Evolutionary conservation across 1,140 invertebrate genomes (phyloP), one percentile per base, ranked within the genome.

Genomic region (Papilio machaon): DNA sequence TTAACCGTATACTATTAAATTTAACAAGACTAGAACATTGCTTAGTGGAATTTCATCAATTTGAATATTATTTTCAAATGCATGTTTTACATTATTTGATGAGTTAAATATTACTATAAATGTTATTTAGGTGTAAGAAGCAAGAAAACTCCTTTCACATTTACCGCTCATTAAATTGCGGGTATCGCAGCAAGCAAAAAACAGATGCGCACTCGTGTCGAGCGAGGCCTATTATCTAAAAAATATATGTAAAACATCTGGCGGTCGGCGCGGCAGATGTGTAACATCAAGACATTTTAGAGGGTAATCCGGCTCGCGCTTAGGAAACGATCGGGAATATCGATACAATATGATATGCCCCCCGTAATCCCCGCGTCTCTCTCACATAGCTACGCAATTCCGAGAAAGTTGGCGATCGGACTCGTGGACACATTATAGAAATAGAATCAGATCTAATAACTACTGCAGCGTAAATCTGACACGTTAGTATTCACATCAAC

Each of bases 201-300:
- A 49, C n/a, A 58, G 77, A 38, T 38, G 35, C 58, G 23, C 30
- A 35, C 30, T 43, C 46, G 77, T 64, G 54, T 64, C 58, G 15
- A 52, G 74, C 43, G 10, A 73, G 73, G 67, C n/a, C 74, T 23
- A 35, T 60, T 19, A 84, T 87, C 84, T 80, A 87, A 90, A 91
- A 93, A 90, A 92, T n/a, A 86, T 84, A 85, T 90, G 90, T 91
- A 90, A 84, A 92, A 87, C 91, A 93, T 92, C 85, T 91, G 91
- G 73, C 81, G 84, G 82, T 86, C 86, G 85, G 79, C 83, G 88
- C 86, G 83, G 86, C 92, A 92, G 88, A 91, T 94, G 91, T 88
- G 82, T 82, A 87, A 88, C 88, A 92, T 93, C 88, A 91, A 93
- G 91, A 93, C 88, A 89, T 92, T 91, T 92, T 86, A 80, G 88